Evolutionary conservation across 2,113 vertebrate species (phyloP), one percentile per base, ranked within the genome.

Genomic region (Zosterops borbonicus): DNA sequence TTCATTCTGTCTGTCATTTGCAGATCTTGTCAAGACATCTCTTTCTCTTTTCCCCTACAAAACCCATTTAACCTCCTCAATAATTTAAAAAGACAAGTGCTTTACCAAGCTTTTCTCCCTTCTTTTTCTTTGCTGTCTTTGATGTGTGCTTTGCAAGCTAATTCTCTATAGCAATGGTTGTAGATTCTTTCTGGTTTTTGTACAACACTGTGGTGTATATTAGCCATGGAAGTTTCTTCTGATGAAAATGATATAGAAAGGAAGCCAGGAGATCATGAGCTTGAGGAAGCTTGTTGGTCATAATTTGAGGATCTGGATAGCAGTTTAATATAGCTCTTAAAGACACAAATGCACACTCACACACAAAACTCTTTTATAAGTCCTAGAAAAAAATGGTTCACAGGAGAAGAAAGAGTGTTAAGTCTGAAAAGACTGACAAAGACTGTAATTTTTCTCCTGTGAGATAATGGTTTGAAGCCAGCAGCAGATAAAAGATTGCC

Each of bases 381-480:
- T 83, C 76, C 73, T 64, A 82, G 67, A 70, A 95, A 94, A 93
- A 93, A 95, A 56, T 84, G 77, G 73, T 94, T 95, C 92, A 89
- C 86, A 95, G 77, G 88, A 70, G 77, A 95, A 95, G 85, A 94
- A 95, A 91, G 93, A 86, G 68, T 50, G 70, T 91, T 87, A 88
- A 87, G 65, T 60, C 93, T 95, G 95, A 95, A 93, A 96, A 88
- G 84, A 50, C 96, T 86, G 89, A 95, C 89, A 92, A 95, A 95
- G 91, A 95, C 88, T 96, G 87, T 96, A 96, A 95, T 97, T 97
- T 97, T 96, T 97, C 77, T 93, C 87, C 87, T 90, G 85, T 93
- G 96, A 96, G 94, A 97, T 97, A 97, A 97, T 96, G 93, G 91
- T 96, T 95, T 96, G 87, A 97, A 96, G 80, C 65, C 82, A 94